Conservation (phyloP, 2,888 invertebrate genomes). For the Norana najaformis region DNA sequence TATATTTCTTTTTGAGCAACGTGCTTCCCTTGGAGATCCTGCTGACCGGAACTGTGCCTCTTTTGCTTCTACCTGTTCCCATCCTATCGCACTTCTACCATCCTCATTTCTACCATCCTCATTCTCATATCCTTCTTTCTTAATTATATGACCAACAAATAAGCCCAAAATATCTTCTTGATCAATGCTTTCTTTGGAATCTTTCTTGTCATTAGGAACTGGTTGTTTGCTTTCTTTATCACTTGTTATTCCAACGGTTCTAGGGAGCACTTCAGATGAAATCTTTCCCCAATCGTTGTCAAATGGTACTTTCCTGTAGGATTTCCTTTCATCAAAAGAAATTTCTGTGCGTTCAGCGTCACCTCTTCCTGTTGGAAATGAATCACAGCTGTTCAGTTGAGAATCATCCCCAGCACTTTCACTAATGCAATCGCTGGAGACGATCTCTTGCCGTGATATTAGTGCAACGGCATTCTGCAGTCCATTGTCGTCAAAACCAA, state of each 20-base stretch:
- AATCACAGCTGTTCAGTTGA: background rate
- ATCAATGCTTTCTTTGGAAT: background rate
- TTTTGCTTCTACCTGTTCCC: background rate
- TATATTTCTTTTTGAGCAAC: background rate
- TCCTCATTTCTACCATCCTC: background rate
- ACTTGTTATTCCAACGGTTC: background rate
- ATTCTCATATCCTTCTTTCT: background rate
- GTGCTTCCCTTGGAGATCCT: background rate
- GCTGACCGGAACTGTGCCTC: background rate
- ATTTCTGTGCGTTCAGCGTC: background rate
- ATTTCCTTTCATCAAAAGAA: background rate
- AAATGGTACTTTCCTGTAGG: background rate
- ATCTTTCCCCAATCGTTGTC: background rate
- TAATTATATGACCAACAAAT: background rate
- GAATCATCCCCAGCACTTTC: background rate
- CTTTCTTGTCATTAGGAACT: background rate
- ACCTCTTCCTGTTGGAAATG: background rate
- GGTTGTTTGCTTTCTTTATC: background rate
- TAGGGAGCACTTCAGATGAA: background rate
- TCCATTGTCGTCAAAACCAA: background rate
- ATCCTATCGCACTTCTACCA: background rate
- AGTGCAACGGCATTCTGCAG: background rate
- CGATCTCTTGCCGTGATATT: background rate
- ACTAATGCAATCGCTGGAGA: background rate
- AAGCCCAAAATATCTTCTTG: background rate